Conservation (phyloP, 2,797 vertebrate species). For the Cossypha polioptera region DNA sequence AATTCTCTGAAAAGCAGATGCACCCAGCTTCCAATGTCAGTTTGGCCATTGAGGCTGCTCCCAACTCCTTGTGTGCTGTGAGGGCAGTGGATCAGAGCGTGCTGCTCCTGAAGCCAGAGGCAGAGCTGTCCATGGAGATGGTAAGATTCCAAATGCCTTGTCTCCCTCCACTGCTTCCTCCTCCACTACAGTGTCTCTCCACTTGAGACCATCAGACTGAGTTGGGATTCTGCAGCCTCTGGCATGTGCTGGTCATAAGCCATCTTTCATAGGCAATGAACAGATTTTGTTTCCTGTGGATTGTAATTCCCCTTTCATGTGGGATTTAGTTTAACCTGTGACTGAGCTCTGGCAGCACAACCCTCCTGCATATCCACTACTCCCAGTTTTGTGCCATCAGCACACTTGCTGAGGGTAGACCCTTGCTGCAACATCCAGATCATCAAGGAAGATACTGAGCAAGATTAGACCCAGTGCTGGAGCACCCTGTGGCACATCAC, state of each 20-base stretch:
- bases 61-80: conserved; percentile 71
- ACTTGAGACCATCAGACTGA: not conserved
- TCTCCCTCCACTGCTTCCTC: not conserved
- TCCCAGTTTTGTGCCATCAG: not conserved
- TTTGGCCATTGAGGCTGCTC: conserved; percentile 61
- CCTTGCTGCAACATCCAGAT: not conserved
- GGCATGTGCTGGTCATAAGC: not conserved
- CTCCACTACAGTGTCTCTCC: not conserved
- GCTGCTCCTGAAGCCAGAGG: conserved; percentile 50
- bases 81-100: conserved; percentile 68
- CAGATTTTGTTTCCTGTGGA: not conserved
- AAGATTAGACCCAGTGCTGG: not conserved
- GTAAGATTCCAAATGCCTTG: not conserved
- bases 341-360: not conserved
- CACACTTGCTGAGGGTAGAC: not conserved
- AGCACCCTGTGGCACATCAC: too few species aligned
- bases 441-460: not conserved
- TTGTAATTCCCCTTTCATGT: not conserved
- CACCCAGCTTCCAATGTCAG: conserved; percentile 38
- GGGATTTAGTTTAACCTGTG: not conserved
- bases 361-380: not conserved
- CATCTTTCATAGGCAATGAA: not conserved
- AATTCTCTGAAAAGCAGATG: conserved; percentile 51
- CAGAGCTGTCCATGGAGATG: conserved; percentile 53
- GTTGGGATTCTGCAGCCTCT: not conserved